A percentile compares a stretch with the other conserved stretches of the same genome.
phyloP scores from a whole-genome alignment of 1,140 invertebrate species.

The Lepidostoma basale region DNA sequence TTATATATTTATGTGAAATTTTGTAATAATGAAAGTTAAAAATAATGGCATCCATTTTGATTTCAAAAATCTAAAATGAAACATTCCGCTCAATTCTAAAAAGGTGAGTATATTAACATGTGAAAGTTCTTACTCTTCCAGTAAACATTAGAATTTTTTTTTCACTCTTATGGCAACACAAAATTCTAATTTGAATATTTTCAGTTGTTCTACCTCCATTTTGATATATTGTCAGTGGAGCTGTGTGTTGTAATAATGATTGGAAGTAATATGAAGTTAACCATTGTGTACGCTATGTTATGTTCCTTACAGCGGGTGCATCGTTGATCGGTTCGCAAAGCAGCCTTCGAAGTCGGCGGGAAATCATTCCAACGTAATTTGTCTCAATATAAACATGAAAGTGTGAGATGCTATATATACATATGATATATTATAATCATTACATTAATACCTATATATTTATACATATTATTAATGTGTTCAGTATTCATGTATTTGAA shows the following conservation, averaged over 20 bases:
- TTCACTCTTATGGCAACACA: neutral
- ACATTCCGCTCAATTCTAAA: neutral
- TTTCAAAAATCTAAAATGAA: too few species aligned
- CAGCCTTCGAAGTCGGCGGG: conserved; percentile 27
- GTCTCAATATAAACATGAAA: conserved; percentile 46
- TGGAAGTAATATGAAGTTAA: conserved; percentile 28
- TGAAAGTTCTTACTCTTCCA: neutral
- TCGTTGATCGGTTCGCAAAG: conserved; percentile 25
- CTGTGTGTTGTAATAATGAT: too few species aligned
- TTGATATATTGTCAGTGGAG: conserved; percentile 3
- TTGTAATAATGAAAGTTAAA: too few species aligned
- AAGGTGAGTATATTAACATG: neutral
- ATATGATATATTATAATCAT: conserved; percentile 45
- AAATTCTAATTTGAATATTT: conserved; percentile 17
- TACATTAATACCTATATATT: conserved; percentile 44
- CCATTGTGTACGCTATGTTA: conserved; percentile 44
- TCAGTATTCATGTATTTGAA: conserved; percentile 44
- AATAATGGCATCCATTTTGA: conserved; percentile 12
- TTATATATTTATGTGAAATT: neutral
- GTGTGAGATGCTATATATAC: conserved; percentile 46
- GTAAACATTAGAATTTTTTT: too few species aligned
- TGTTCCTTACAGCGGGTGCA: conserved; percentile 44
- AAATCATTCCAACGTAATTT: conserved; percentile 42
- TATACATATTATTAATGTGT: conserved; percentile 42
- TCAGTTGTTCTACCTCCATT: neutral